phyloP scores from a whole-genome alignment of 2,797 vertebrate species.

The Neosilurus hyrtlii region DNA sequence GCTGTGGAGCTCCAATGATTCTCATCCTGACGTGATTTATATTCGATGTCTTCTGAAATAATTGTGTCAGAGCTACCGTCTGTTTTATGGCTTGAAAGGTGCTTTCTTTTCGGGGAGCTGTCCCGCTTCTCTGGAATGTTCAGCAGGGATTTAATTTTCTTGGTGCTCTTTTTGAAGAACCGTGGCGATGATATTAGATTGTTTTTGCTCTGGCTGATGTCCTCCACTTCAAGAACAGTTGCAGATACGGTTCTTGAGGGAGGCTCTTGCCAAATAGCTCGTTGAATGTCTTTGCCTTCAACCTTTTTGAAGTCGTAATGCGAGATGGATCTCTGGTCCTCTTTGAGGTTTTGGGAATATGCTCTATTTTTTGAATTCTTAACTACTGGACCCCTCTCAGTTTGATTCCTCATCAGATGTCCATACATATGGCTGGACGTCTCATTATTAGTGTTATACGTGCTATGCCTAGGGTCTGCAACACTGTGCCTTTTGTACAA shows the following conservation, averaged over 20 bases:
- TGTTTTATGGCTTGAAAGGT: slow-evolving; percentile 73
- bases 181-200: slow-evolving; percentile 71
- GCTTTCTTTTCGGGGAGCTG: slow-evolving; percentile 68
- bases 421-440: slow-evolving; percentile 60
- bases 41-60: slow-evolving; percentile 76
- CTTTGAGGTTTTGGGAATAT: slow-evolving; percentile 63
- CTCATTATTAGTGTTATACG: slow-evolving; percentile 57
- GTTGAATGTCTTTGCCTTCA: slow-evolving; percentile 43
- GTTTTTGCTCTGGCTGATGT: slow-evolving; percentile 65
- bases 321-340: slow-evolving; percentile 73
- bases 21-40: slow-evolving; percentile 61
- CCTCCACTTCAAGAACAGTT: slow-evolving; percentile 69
- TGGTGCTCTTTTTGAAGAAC: slow-evolving; percentile 83
- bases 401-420: slow-evolving; percentile 55
- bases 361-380: slow-evolving; percentile 54
- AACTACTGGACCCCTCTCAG: slow-evolving; percentile 49
- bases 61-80: slow-evolving; percentile 83
- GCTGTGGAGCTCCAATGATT: slow-evolving; percentile 62
- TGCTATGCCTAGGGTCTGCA: slow-evolving; percentile 70
- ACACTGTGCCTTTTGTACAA: slow-evolving; percentile 75
- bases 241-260: slow-evolving; percentile 78
- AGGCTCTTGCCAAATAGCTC: slow-evolving; percentile 60
- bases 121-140: slow-evolving; percentile 86
- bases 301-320: slow-evolving; percentile 72
- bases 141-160: slow-evolving; percentile 84